Evolutionary conservation across 2,888 invertebrate species (phyloP).

Genomic region (Shargacucullia verbasci): DNA sequence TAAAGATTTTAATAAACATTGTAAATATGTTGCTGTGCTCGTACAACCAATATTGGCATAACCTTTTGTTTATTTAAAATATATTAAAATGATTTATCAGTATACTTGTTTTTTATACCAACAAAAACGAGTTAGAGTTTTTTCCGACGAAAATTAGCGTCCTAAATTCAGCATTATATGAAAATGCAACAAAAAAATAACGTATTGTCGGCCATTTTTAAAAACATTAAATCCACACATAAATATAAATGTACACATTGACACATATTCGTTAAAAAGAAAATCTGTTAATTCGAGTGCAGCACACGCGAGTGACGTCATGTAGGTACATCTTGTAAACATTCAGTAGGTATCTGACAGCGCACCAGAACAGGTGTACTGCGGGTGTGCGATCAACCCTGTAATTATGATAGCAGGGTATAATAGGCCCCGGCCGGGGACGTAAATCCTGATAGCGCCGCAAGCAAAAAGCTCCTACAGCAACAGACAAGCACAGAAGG

Average conservation of each 20-base stretch:
- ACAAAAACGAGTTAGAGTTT: too few relatives aligned
- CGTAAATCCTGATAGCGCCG: slow-evolving; percentile 51
- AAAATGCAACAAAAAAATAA: too few relatives aligned
- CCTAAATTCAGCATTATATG: too few relatives aligned
- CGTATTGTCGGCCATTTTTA: too few relatives aligned
- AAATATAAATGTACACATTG: too few relatives aligned
- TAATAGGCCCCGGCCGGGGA: slow-evolving; percentile 53
- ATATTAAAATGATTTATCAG: neutral
- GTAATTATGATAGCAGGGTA: slow-evolving; percentile 58
- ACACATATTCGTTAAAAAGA: slow-evolving; percentile 1
- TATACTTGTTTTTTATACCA: neutral
- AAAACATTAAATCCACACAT: too few relatives aligned
- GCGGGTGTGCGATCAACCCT: slow-evolving; percentile 54
- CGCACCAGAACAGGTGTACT: slow-evolving; percentile 43
- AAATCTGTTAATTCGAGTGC: neutral
- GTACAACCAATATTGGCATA: neutral
- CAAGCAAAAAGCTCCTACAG: slow-evolving; percentile 40
- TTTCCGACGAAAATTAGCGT: too few relatives aligned
- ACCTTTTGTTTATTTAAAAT: neutral
- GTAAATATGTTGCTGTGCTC: neutral
- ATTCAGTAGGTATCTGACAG: slow-evolving; percentile 36
- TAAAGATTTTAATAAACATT: slow-evolving; percentile 1
- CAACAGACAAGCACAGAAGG: slow-evolving; percentile 4
- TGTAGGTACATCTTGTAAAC: slow-evolving; percentile 34
- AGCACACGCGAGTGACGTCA: slow-evolving; percentile 1